Percentiles rank a stretch among this genome's conserved stretches.
These are phyloP conservation scores for Prosopocoilus inquinatus DNA, from an alignment of 2,888 invertebrate genomes.

Conservation along the genomic window DNA sequence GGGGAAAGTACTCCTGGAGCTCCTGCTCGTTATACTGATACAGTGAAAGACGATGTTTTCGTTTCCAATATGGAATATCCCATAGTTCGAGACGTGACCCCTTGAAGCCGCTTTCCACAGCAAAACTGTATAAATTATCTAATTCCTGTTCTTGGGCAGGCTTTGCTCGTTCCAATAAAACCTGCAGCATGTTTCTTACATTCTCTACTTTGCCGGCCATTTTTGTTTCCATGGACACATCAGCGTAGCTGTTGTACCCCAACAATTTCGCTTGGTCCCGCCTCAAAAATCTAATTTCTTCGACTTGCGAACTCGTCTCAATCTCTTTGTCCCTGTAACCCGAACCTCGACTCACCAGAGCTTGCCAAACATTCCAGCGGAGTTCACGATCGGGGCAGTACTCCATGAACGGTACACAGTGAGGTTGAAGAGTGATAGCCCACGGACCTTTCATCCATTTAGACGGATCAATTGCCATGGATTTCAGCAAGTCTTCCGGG, in stretches of 20 bases:
- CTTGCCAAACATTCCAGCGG: constrained; percentile 85
- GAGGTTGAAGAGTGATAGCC: constrained; percentile 74
- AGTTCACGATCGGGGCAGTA: constrained; percentile 77
- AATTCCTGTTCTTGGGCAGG: constrained; percentile 78
- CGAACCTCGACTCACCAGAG: constrained; percentile 69
- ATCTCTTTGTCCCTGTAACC: constrained; percentile 61
- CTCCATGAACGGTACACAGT: constrained; percentile 74
- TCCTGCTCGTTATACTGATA: constrained; percentile 70
- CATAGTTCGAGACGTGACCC: constrained; percentile 66
- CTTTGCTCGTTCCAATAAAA: constrained; percentile 65
- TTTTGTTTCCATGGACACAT: constrained; percentile 92
- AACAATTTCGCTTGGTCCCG: constrained; percentile 70
- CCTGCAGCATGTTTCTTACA: constrained; percentile 68
- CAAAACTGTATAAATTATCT: constrained; percentile 68
- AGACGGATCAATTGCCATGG: constrained; percentile 62
- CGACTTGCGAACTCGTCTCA: constrained; percentile 72
- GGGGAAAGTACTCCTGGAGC: constrained; percentile 78
- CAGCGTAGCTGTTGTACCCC: constrained; percentile 76
- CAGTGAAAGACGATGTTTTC: constrained; percentile 67
- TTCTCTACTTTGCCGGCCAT: constrained; percentile 81
- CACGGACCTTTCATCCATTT: constrained; percentile 74
- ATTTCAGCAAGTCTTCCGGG: constrained; percentile 66
- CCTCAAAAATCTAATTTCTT: constrained; percentile 71
- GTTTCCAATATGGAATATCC: constrained; percentile 87
- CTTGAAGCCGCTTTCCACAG: constrained; percentile 68